These are phyloP conservation scores for Chaetophractus vellerosus DNA, from an alignment of 2,797 vertebrate genomes.

Conservation along the genomic window DNA sequence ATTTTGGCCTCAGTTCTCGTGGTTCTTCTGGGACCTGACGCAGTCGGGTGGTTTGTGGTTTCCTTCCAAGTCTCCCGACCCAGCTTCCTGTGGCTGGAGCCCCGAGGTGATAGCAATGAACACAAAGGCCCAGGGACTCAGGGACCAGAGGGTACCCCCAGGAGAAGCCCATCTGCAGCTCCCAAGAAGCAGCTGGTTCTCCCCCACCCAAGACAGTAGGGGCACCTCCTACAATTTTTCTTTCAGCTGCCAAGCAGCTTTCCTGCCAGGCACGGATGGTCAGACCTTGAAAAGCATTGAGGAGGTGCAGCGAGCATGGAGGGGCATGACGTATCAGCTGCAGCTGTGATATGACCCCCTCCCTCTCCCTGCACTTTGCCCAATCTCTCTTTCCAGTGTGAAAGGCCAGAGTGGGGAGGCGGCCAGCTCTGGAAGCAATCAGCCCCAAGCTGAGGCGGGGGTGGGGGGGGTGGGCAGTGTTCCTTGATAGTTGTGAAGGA, in stretches of 20 bases:
- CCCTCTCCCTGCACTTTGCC: neutral
- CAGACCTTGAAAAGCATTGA: neutral
- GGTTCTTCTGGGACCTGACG: neutral
- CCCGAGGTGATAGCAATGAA: neutral
- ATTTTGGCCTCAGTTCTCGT: neutral
- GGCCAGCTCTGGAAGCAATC: neutral
- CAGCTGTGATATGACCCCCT: neutral
- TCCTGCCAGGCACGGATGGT: too few species aligned
- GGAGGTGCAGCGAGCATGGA: neutral
- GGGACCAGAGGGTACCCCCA: too few species aligned
- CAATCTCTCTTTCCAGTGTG: neutral
- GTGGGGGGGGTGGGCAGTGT: too few species aligned
- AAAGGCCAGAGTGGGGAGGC: neutral
- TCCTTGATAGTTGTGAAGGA: neutral
- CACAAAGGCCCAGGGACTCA: neutral
- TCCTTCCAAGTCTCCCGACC: neutral
- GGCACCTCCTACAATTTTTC: neutral
- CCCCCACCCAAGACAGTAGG: neutral
- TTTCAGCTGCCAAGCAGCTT: neutral
- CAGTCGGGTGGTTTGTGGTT: neutral
- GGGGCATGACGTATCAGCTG: too few species aligned
- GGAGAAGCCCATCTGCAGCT: neutral
- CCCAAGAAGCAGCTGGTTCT: neutral
- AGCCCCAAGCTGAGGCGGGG: fast-evolving
- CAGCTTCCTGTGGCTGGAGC: neutral